Evolutionary conservation across 2,797 vertebrate species (phyloP).

Genomic region (Meda fulgida): DNA sequence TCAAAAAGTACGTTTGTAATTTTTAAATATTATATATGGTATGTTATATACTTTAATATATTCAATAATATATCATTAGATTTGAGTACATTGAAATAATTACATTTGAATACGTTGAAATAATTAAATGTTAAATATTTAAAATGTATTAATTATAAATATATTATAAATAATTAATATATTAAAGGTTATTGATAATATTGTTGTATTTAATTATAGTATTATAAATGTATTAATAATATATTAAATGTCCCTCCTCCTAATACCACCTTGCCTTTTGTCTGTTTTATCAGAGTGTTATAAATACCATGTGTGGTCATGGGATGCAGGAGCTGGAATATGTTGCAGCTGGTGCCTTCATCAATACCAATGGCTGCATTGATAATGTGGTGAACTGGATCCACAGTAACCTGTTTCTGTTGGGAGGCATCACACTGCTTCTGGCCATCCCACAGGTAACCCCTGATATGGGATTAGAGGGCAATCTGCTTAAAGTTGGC

Average conservation of each 20-base stretch:
- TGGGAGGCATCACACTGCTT: conserved; percentile 88
- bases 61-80: neutral
- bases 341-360: conserved; percentile 75
- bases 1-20: neutral
- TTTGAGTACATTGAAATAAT: neutral
- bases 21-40: neutral
- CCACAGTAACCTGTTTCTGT: conserved; percentile 90
- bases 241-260: neutral
- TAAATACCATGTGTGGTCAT: conserved; percentile 96
- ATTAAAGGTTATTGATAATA: neutral
- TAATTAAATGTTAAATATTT: neutral
- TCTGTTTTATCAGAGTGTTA: conserved; percentile 74
- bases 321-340: conserved; percentile 80
- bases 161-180: neutral
- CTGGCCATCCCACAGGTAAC: conserved; percentile 91
- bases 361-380: conserved; percentile 92
- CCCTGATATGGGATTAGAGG: neutral
- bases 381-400: conserved; percentile 93
- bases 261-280: neutral
- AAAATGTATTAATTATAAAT: neutral
- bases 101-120: neutral
- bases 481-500: neutral
- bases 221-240: neutral
- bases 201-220: neutral
- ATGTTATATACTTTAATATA: neutral